phyloP scores from a whole-genome alignment of 1,140 invertebrate genomes.

The Himalopsyche phryganea region DNA sequence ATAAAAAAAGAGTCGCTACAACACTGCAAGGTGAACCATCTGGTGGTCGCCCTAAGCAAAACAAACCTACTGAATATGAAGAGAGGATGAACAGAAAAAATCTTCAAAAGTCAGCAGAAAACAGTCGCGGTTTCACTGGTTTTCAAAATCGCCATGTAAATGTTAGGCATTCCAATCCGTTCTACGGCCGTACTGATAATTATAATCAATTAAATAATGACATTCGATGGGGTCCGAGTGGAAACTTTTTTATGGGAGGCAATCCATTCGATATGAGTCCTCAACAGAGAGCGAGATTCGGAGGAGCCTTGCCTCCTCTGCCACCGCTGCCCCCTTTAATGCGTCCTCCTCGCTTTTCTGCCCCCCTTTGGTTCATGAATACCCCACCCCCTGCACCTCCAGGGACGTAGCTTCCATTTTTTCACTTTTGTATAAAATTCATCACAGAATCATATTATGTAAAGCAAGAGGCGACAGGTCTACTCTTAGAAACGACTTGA shows the following conservation, averaged over 20 bases:
- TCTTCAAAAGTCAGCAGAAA: conserved; percentile 25
- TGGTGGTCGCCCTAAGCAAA: conserved; percentile 17
- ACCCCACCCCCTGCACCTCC: conserved; percentile 41
- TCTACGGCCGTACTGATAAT: not conserved
- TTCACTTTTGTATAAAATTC: no score
- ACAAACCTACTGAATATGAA: conserved; percentile 23
- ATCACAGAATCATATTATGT: no score
- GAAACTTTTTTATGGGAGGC: not conserved
- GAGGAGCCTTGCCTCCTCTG: no score
- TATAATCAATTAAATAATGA: not conserved
- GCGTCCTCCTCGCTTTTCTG: conserved; percentile 39
- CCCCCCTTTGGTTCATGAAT: conserved; percentile 39
- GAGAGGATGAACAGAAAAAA: conserved; percentile 31
- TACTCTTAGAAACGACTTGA: no score
- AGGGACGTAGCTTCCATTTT: not conserved
- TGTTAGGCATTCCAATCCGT: not conserved
- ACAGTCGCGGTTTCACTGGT: not conserved
- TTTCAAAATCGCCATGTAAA: not conserved
- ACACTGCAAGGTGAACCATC: conserved; percentile 40
- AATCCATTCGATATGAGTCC: not conserved
- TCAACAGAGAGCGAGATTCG: no score
- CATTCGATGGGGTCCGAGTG: not conserved
- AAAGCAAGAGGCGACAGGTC: no score
- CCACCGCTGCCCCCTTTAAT: conserved; percentile 32
- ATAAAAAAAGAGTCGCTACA: conserved; percentile 36